Evolutionary conservation across 23 tunicate species (phyloP), one percentile per base, ranked within the genome.

Genomic region (Corella eumyota): DNA sequence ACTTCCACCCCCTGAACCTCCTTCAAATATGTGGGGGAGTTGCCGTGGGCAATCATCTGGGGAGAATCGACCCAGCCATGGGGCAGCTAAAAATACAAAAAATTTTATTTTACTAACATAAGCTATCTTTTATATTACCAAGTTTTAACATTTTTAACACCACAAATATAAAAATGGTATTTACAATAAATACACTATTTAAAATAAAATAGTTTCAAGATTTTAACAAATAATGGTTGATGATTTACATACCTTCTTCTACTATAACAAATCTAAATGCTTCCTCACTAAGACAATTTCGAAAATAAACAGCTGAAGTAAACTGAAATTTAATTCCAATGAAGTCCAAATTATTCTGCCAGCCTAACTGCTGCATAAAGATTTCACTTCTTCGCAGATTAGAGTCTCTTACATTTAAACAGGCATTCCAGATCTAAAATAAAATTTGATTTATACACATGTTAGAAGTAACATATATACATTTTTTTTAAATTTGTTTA

Each of bases 271-370:
- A 78, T n/a, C 61, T 52, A 61, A 32, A 76, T 5, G 44, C 49
- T 0, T 58, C 33, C 15, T 67, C 72, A 9, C 25, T n/a, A 35
- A 78, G 61, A 38, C 85, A 78, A 2, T 69, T 58, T 31, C 62
- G 75, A 20, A 45, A 40, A 28, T 50, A 68, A 4, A 50, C 25
- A 35, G 57, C 21, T 51, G 36, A 54, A 20, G 32, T 38, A 53
- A 78, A 48, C 35, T 78, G 68, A 50, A 78, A 78, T 23, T 55
- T 61, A n/a, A 78, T 62, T 50, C 85, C 85, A 32, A 78, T 54
- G 19, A 61, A 60, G 2, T 61, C 24, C 66, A 56, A 35, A 7
- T 51, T 26, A 1, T 31, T 30, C 52, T 78, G 85, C 85, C 85
- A 78, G 21, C 64, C 75, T 2, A 78, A 20, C 45, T 78, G 85